phyloP scores from a whole-genome alignment of 2,888 invertebrate species.

The Drosophila borealis region DNA sequence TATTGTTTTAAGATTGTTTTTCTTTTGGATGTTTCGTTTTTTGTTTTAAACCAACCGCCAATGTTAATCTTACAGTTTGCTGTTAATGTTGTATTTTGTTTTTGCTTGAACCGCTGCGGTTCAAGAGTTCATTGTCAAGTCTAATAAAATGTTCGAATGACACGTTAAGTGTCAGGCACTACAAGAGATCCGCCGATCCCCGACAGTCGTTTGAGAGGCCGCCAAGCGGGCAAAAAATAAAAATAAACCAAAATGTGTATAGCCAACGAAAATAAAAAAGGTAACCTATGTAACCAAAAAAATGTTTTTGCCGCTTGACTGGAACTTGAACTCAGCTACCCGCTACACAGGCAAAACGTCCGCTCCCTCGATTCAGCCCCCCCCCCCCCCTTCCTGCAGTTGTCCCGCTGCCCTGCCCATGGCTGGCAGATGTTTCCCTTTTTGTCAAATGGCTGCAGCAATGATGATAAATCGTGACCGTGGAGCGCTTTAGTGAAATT shows the following conservation, averaged over 20 bases:
- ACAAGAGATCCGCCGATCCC: slow-evolving; percentile 53
- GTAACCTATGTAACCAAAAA: slow-evolving; percentile 36
- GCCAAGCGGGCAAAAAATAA: slow-evolving; percentile 13
- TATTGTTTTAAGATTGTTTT: slow-evolving; percentile 7
- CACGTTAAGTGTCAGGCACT: slow-evolving; percentile 78
- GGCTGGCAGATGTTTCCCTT: slow-evolving; percentile 65
- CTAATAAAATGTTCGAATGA: slow-evolving; percentile 80
- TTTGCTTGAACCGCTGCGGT: slow-evolving; percentile 35
- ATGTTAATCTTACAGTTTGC: slow-evolving; percentile 29
- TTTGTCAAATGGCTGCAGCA: slow-evolving; percentile 65
- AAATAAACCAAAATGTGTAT: neutral
- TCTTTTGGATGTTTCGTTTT: slow-evolving; percentile 17
- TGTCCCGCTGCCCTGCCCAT: neutral
- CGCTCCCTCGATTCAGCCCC: neutral
- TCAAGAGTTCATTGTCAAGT: slow-evolving; percentile 81
- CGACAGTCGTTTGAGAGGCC: slow-evolving; percentile 49
- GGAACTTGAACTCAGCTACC: slow-evolving; percentile 48
- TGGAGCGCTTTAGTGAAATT: slow-evolving; percentile 64
- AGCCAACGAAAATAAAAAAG: slow-evolving; percentile 2
- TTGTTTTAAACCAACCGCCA: slow-evolving; percentile 33
- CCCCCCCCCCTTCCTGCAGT: slow-evolving; percentile 1
- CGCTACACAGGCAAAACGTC: neutral
- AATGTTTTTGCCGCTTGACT: slow-evolving; percentile 55
- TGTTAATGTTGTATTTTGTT: slow-evolving; percentile 30
- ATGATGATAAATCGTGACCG: slow-evolving; percentile 78